Evolutionary conservation across 1,140 invertebrate genomes (phyloP), one percentile per base, ranked within the genome.

Genomic region (Nixonia krombeini): DNA sequence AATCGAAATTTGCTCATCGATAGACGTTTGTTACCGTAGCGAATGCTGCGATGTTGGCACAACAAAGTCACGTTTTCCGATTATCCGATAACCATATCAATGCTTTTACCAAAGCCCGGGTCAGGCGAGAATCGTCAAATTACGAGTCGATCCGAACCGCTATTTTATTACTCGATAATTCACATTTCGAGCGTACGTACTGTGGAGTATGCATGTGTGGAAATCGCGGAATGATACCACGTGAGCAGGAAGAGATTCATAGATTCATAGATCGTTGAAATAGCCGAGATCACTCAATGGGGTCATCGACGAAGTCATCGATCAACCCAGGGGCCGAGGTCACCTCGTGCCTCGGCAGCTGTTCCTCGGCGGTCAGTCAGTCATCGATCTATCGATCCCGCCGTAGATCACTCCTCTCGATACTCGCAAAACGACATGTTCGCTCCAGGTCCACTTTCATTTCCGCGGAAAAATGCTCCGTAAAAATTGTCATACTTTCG

Each of bases 261-360:
- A 69, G 61, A 70, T 62, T 70, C 47, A 57, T 65, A 47, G 45
- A 47, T 62, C 52, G 69, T 33, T 72, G 66, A 64, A 68, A 73
- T 58, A 69, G 64, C 58, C 50, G 50, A 70, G 45, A 51, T 70
- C 59, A 66, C 47, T 46, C 46, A 51, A 64, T 63, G 70, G 74
- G 80, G 76, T 82, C 80, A 82, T 80, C 79, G 68, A 42, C 52
- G 41, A 59, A 79, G 76, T 78, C 74, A 82, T 82, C 78, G 76
- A 82, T 82, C 80, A 80, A 80, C 67, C 73, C 70, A 26, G 64
- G 44, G 66, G 45, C 59, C 52, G 69, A 73, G 76, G 79, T 79
- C 76, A 75, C 45, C 58, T 62, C 49, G 68, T 70, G 76, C 75
- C 73, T 59, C 76, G 50, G 72, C 74, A 82, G 79, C 78, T 76